phyloP scores from a whole-genome alignment of 1,140 invertebrate species.

The Copidosoma floridanum region DNA sequence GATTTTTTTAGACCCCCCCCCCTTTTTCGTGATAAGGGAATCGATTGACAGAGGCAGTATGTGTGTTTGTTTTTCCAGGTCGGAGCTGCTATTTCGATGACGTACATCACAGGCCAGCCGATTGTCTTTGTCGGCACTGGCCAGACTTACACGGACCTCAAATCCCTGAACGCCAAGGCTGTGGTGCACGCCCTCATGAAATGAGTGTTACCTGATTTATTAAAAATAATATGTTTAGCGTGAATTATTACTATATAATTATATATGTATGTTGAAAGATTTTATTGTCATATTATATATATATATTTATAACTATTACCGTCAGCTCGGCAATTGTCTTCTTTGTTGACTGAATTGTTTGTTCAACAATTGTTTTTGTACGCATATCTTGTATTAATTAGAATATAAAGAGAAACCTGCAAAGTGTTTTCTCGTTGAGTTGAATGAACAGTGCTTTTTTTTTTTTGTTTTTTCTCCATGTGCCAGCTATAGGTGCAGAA shows the following conservation, averaged over 20 bases:
- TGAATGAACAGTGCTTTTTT: no score
- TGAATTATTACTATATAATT: neutral
- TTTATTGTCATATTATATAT: neutral
- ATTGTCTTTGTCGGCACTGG: slow-evolving; percentile 99
- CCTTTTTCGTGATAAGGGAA: no score
- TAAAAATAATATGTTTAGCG: neutral
- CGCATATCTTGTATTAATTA: no score
- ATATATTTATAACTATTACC: no score
- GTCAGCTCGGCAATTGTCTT: no score
- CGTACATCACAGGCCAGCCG: slow-evolving; percentile 98
- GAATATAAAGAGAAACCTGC: no score
- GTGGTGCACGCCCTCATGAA: slow-evolving; percentile 97
- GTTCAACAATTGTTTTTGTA: no score
- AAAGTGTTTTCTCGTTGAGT: no score
- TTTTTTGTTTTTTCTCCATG: no score
- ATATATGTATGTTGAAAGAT: slow-evolving; percentile 12
- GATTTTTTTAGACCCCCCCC: slow-evolving; percentile 4
- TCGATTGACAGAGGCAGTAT: no score
- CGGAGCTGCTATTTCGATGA: slow-evolving; percentile 99
- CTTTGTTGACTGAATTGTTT: no score
- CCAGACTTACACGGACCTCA: slow-evolving; percentile 97
- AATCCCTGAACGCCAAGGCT: slow-evolving; percentile 94
- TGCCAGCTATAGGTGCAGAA: no score
- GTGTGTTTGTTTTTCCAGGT: slow-evolving; percentile 68
- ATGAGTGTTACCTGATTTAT: slow-evolving; percentile 54